Percentiles rank a stretch among this genome's conserved stretches.
phyloP scores from a whole-genome alignment of 2,888 invertebrate species.

The Nomada goodeniana region DNA sequence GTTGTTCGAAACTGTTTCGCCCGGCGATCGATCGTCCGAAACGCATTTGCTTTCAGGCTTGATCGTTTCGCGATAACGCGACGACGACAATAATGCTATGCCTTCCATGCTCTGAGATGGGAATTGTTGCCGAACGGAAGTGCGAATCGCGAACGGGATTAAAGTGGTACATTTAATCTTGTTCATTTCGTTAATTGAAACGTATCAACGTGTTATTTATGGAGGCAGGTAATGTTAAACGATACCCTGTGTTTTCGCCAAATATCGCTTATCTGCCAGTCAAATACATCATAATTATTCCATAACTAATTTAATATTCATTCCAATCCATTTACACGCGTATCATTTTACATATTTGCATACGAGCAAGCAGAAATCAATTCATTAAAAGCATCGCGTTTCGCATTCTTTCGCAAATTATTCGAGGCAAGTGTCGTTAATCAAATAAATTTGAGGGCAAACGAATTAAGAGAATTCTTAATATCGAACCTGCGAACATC shows the following conservation, averaged over 20 bases:
- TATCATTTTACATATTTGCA: neutral
- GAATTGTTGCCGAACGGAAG: neutral
- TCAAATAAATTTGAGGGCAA: too few relatives aligned
- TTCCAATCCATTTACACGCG: neutral
- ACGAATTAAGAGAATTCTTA: too few relatives aligned
- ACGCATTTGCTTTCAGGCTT: slow-evolving; percentile 10
- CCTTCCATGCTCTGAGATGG: neutral
- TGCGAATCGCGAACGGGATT: too few relatives aligned
- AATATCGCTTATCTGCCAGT: neutral
- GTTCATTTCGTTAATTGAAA: neutral
- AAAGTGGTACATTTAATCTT: neutral
- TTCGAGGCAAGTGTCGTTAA: too few relatives aligned
- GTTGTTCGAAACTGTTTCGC: slow-evolving; percentile 50
- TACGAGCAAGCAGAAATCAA: neutral
- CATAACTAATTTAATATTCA: neutral
- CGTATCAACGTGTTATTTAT: neutral
- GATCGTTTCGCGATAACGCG: slow-evolving; percentile 10
- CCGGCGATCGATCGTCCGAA: slow-evolving; percentile 12
- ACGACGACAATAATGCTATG: slow-evolving; percentile 18
- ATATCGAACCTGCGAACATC: too few relatives aligned
- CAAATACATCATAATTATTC: slow-evolving; percentile 3
- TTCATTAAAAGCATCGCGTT: neutral
- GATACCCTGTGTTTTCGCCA: neutral
- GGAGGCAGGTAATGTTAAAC: neutral
- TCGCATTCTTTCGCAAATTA: neutral